These are phyloP conservation scores for Volucella inflata DNA, from an alignment of 2,888 invertebrate genomes.

Conservation along the genomic window DNA sequence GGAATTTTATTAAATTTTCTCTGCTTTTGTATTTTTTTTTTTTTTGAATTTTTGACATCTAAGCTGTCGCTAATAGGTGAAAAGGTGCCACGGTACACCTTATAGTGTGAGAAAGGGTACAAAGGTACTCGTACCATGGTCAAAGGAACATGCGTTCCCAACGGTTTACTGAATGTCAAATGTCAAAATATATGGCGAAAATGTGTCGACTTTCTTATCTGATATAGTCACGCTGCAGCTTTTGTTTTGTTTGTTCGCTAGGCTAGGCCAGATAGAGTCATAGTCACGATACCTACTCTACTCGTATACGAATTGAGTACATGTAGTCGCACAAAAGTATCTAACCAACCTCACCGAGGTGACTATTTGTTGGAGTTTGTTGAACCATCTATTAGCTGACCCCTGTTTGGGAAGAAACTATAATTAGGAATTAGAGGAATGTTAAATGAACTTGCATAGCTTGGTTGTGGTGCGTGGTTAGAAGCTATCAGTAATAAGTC, in stretches of 20 bases:
- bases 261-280: neutral
- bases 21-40: constrained; percentile 37
- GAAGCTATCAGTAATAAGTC: constrained; percentile 38
- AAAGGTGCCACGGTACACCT: neutral
- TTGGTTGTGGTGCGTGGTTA: constrained; percentile 41
- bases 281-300: constrained; percentile 59
- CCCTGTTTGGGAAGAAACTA: constrained; percentile 8
- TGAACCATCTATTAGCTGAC: constrained; percentile 25
- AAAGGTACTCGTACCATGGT: neutral
- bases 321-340: too few species aligned
- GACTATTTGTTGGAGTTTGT: constrained; percentile 35
- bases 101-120: neutral
- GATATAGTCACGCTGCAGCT: constrained; percentile 81
- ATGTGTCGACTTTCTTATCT: constrained; percentile 84
- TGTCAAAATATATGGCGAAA: constrained; percentile 84
- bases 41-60: constrained; percentile 13
- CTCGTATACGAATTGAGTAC: neutral
- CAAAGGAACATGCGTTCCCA: constrained; percentile 29
- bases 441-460: constrained; percentile 28
- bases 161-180: constrained; percentile 81
- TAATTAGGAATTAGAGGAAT: constrained; percentile 53
- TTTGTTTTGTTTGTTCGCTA: constrained; percentile 6
- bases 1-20: constrained; percentile 66
- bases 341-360: neutral
- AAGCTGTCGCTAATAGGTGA: neutral